Evolutionary conservation across 2,888 invertebrate species (phyloP).

Genomic region (Metopia argyrocephala): DNA sequence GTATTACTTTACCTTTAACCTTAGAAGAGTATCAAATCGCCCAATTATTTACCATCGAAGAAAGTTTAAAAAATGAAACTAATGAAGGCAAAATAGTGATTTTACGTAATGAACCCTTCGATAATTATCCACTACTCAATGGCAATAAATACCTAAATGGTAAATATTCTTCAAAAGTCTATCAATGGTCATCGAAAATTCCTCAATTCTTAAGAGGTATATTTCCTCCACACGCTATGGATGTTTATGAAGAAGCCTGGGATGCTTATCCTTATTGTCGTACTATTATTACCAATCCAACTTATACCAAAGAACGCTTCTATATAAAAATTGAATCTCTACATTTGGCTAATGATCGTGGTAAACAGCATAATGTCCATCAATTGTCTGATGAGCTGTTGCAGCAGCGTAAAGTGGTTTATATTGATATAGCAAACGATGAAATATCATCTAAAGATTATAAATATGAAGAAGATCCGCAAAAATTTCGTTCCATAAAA

Average conservation of each 20-base stretch:
- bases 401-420: conserved; percentile 90
- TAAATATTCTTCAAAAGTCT: conserved; percentile 99
- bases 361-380: conserved; percentile 87
- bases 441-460: conserved; percentile 88
- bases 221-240: conserved; percentile 96
- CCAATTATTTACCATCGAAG: conserved; percentile 97
- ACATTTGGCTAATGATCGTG: conserved; percentile 82
- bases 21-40: conserved; percentile 96
- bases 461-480: conserved; percentile 90
- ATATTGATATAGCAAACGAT: conserved; percentile 98
- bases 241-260: conserved; percentile 99
- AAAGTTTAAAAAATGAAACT: conserved; percentile 91
- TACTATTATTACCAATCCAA: conserved; percentile 92
- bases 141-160: conserved; percentile 94
- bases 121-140: conserved; percentile 89
- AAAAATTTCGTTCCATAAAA: conserved; percentile 89
- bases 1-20: conserved; percentile 46
- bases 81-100: conserved; percentile 93
- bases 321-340: conserved; percentile 93
- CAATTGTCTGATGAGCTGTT: conserved; percentile 91
- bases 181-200: conserved; percentile 98
- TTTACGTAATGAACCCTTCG: conserved; percentile 97
- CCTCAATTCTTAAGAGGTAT: conserved; percentile 94
- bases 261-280: conserved; percentile 99
- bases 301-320: conserved; percentile 85